phyloP scores from a whole-genome alignment of 2,113 vertebrate species.

The Hyla sarda region DNA sequence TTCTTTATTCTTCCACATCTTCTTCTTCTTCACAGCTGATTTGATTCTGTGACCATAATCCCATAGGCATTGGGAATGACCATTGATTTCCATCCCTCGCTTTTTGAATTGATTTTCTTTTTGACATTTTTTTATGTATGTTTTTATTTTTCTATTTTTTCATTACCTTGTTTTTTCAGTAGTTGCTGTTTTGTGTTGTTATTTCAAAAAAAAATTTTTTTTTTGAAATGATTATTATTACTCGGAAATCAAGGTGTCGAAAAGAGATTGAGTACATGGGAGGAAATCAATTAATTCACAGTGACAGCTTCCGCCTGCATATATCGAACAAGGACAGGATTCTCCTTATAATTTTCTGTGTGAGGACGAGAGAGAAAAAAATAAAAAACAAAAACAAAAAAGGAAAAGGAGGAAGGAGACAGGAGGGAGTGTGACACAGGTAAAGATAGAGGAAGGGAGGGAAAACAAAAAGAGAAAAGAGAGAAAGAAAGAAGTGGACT shows the following conservation, averaged over 20 bases:
- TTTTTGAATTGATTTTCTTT: conserved; percentile 1
- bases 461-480: conserved; percentile 36
- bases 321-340: conserved; percentile 57
- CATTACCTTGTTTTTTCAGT: conserved; percentile 18
- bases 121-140: background rate
- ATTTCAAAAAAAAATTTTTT: background rate
- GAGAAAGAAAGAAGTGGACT: conserved; percentile 40
- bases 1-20: background rate
- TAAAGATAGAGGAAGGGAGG: background rate
- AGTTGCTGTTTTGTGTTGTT: conserved; percentile 26
- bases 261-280: conserved; percentile 48
- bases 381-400: background rate
- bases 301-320: conserved; percentile 63
- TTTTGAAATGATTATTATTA: conserved; percentile 12
- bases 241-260: conserved; percentile 42
- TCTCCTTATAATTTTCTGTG: conserved; percentile 64
- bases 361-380: conserved; percentile 50
- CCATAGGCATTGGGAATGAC: conserved; percentile 8
- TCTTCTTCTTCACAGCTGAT: conserved; percentile 23
- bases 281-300: conserved; percentile 61
- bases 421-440: conserved; percentile 23
- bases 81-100: conserved; percentile 42
- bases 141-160: background rate
- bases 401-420: background rate
- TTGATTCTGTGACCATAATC: background rate